These are phyloP conservation scores for Asarcornis scutulata DNA, from an alignment of 2,113 vertebrate genomes.

Conservation along the genomic window DNA sequence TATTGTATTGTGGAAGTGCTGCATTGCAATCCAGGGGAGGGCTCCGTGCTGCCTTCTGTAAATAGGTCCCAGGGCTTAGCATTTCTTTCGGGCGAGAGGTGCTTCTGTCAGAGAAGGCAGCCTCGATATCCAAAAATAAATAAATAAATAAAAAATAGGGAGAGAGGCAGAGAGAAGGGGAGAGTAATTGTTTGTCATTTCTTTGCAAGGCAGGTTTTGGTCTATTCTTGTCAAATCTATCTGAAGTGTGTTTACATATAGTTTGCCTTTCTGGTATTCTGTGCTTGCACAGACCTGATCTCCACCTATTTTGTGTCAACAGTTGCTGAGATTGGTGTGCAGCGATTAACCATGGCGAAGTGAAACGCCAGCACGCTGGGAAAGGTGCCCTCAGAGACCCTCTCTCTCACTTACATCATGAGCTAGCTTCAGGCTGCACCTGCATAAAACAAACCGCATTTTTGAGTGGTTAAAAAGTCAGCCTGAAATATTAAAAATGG, in stretches of 20 bases:
- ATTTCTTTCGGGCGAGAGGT: not conserved
- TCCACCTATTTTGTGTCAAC: constrained; percentile 88
- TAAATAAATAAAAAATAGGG: not conserved
- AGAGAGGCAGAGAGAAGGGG: not conserved
- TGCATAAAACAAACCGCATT: constrained; percentile 77
- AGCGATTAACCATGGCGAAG: constrained; percentile 61
- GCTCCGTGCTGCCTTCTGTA: not conserved
- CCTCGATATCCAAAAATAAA: not conserved
- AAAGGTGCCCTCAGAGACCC: constrained; percentile 73
- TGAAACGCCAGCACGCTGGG: constrained; percentile 14
- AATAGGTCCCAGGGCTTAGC: not conserved
- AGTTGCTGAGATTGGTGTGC: constrained; percentile 76
- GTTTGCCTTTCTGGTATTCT: constrained; percentile 87
- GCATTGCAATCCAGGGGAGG: not conserved
- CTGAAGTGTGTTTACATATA: constrained; percentile 80
- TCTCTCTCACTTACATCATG: constrained; percentile 80
- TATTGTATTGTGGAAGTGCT: not conserved
- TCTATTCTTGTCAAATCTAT: constrained; percentile 77
- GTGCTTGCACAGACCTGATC: constrained; percentile 89
- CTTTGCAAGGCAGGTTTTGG: constrained; percentile 75
- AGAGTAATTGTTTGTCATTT: constrained; percentile 18
- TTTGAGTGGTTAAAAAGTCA: constrained; percentile 77
- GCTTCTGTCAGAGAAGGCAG: not conserved
- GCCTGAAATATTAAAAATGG: constrained; percentile 65
- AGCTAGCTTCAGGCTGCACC: constrained; percentile 77